phyloP scores from a whole-genome alignment of 2,797 vertebrate species.

The Clarias pachynema region DNA sequence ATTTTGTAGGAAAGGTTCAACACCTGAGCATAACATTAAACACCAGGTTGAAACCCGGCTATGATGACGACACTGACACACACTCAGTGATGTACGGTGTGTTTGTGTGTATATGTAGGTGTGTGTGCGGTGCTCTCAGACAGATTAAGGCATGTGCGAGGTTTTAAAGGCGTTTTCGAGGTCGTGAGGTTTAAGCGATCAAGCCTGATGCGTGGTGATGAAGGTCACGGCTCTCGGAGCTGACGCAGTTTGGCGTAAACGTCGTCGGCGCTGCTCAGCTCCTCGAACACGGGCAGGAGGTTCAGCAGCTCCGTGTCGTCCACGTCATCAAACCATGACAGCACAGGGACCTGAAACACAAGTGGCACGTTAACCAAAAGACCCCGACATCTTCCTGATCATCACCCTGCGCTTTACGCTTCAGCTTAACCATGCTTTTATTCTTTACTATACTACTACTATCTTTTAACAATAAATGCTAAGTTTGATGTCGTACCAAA shows the following conservation, averaged over 20 bases:
- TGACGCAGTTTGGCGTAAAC: constrained; percentile 86
- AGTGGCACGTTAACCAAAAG: neutral
- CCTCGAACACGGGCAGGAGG: constrained; percentile 90
- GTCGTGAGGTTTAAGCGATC: neutral
- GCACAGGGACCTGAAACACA: constrained; percentile 82
- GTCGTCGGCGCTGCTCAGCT: constrained; percentile 85
- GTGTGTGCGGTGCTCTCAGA: neutral
- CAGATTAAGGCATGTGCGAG: constrained; percentile 39
- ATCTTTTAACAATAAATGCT: too few species aligned
- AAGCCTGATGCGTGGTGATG: neutral
- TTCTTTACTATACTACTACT: too few species aligned
- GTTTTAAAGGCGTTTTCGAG: constrained; percentile 30
- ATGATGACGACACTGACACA: neutral
- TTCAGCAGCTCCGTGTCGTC: constrained; percentile 88
- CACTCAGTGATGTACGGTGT: neutral
- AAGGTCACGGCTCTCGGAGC: constrained; percentile 74
- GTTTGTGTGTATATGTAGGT: neutral
- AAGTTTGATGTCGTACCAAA: too few species aligned
- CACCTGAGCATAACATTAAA: neutral
- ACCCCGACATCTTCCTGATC: neutral
- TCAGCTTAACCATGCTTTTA: too few species aligned
- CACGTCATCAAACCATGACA: constrained; percentile 93
- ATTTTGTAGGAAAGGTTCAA: neutral
- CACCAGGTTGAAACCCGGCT: neutral
- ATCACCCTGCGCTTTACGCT: neutral